Base-by-base conservation (phyloP, 2,113 vertebrate species). In the Scomber colias region DNA sequence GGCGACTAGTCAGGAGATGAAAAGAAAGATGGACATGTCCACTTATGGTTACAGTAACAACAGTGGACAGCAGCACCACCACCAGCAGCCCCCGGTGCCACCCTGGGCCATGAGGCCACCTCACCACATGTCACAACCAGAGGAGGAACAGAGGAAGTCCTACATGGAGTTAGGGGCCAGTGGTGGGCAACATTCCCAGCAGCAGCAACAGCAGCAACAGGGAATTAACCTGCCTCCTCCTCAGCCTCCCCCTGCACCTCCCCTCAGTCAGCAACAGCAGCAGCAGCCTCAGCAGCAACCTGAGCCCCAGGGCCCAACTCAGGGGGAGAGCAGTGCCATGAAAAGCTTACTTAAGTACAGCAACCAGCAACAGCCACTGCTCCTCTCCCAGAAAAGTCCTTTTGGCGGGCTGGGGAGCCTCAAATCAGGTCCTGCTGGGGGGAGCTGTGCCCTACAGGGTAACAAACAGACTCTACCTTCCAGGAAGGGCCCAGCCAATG, bases 261-360 rank as follows among this genome's bases (percentile, higher is more conserved):
- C 83, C 17, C 87, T 85, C 24, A 83, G 69, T 89, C 90, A 90
- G 82, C 91, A 92, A 79, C 90, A 91, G 77, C 89, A 90, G 77
- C 89, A 90, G 40, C 76, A 85, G 13, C 67, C 71, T 49, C 91
- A 94, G 81, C 90, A 89, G 79, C 92, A 94, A 75, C 95, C 96
- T 89, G 97, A 98, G 71, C 91, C 96, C 79, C 93, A 96, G 5
- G 81, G 89, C 0, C 94, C 95, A 50, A 84, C 84, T 3, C 95
- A 97, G 0, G 96, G 94, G 0, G 97, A 99, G 86, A 96, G 95
- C 45, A 98, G 96, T 0, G 97, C 98, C 90, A 98, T 99, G 96
- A 98, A 98, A 91, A 97, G 93, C 91, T 92, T 99, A 76, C 95
- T 99, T 7, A 98, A 98, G 75, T 99, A 99, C 92, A 98, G 97